Conservation (phyloP, 2,888 invertebrate species). For the Tipula lateralis region DNA sequence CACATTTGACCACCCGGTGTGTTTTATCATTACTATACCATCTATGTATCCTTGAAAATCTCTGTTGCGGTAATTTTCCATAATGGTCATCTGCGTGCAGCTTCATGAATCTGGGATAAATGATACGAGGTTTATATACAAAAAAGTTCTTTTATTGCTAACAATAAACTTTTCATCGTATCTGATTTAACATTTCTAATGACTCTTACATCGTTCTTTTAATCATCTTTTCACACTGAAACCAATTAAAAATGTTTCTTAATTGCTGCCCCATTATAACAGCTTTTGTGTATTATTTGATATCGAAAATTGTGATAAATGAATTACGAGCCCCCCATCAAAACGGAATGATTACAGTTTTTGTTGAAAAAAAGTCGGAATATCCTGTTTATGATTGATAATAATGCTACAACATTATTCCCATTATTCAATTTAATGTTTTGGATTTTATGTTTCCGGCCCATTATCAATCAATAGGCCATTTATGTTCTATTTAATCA, state of each 20-base stretch:
- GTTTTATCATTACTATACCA: too few species aligned
- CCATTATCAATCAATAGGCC: conserved; percentile 16
- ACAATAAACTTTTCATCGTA: not conserved
- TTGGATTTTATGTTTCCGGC: conserved; percentile 19
- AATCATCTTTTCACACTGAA: not conserved
- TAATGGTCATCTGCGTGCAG: too few species aligned
- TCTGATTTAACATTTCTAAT: not conserved
- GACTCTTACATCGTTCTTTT: too few species aligned
- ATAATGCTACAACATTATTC: not conserved
- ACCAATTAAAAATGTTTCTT: conserved; percentile 1
- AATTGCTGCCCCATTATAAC: not conserved
- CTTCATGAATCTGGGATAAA: too few species aligned
- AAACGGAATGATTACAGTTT: not conserved
- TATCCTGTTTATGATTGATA: conserved; percentile 24
- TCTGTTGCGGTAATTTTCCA: too few species aligned
- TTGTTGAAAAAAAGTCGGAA: not conserved
- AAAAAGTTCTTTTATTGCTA: not conserved
- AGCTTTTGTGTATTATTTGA: not conserved
- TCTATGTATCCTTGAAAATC: too few species aligned
- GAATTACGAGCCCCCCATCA: not conserved
- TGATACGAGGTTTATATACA: too few species aligned
- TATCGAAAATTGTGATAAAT: not conserved
- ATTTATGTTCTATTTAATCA: conserved; percentile 11
- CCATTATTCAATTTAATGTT: conserved; percentile 19
- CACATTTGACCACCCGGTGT: too few species aligned